Conservation (phyloP, 2,113 vertebrate genomes). For the Spea multiplicata region DNA sequence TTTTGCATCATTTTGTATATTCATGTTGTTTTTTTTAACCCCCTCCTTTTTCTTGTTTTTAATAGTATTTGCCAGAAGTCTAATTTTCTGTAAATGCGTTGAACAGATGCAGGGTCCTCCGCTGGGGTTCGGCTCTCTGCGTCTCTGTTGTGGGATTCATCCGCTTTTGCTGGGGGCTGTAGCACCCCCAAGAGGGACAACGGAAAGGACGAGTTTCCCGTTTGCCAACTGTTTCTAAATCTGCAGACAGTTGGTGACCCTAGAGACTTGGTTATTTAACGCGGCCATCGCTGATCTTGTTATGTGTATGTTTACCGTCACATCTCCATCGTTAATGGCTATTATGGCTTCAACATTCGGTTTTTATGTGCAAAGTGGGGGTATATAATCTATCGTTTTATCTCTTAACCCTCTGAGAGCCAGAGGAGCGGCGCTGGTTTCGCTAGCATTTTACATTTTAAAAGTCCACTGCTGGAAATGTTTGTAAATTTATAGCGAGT, state of each 20-base stretch:
- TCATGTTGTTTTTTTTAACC: background rate
- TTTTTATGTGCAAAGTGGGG: too few species aligned
- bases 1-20: background rate
- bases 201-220: constrained; percentile 16
- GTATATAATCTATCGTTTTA: too few species aligned
- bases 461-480: too few species aligned
- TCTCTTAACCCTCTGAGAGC: too few species aligned
- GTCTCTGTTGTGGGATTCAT: constrained; percentile 27
- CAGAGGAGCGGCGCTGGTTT: too few species aligned
- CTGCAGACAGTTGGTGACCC: constrained; percentile 45
- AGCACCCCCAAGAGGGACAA: constrained; percentile 25
- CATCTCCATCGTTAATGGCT: background rate
- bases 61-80: constrained; percentile 25
- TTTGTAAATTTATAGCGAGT: too few species aligned
- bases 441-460: too few species aligned
- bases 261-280: constrained; percentile 3
- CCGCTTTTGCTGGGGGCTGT: constrained; percentile 13
- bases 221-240: constrained; percentile 46
- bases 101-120: constrained; percentile 39
- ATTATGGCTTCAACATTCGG: too few species aligned
- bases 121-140: constrained; percentile 16
- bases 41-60: background rate
- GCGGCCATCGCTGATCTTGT: background rate
- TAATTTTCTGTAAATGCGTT: constrained; percentile 21
- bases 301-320: background rate